Base-by-base conservation (phyloP, 2,888 invertebrate genomes). In the Eucera pruinosa region DNA sequence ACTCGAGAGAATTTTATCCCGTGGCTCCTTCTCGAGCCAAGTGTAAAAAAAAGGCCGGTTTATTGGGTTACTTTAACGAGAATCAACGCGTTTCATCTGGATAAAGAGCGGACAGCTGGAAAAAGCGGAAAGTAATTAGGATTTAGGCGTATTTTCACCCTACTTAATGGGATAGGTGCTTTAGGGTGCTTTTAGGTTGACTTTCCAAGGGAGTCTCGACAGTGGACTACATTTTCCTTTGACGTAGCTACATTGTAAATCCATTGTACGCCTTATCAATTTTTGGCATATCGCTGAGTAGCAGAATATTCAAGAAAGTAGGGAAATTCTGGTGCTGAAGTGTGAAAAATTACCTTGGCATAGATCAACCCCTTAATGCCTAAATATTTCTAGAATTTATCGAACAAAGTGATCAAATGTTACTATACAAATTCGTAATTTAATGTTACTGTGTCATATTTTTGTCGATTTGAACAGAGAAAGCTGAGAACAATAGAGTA, bases 1-100 rank as follows among this genome's bases (percentile, higher is more conserved):
- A 27, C 64, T 52, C n/a, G 55, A 55, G 43, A 33, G 25, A 65
- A 65, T 65, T 66, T 57, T 45, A 66, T 66, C 62, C 13, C 62
- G 62, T 18, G 13, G 20, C 25, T 4, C 27, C 45, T 7, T 25
- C 27, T 9, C 47, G 60, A n/a, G 30, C 33, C n/a, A 11, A 2
- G 47, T n/a, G 27, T 48, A 2, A 20, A 25, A 20, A 36, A 48
- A 25, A 27, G 36, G n/a, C 43, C 27, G 11, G 62, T 62, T 50
- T 62, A 62, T 62, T 62, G 48, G 48, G 48, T 62, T 62, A 62
- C 36, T 62, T 48, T 48, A 62, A 48, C 62, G 30, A 62, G 62
- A 48, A 62, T 62, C 62, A 48, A 48, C 62, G 62, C 62, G 62
- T 62, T 62, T 50, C 62, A 27, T 50, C 48, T 33, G 47, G 62